phyloP scores from a whole-genome alignment of 2,113 vertebrate species.

The Cisticola juncidis region DNA sequence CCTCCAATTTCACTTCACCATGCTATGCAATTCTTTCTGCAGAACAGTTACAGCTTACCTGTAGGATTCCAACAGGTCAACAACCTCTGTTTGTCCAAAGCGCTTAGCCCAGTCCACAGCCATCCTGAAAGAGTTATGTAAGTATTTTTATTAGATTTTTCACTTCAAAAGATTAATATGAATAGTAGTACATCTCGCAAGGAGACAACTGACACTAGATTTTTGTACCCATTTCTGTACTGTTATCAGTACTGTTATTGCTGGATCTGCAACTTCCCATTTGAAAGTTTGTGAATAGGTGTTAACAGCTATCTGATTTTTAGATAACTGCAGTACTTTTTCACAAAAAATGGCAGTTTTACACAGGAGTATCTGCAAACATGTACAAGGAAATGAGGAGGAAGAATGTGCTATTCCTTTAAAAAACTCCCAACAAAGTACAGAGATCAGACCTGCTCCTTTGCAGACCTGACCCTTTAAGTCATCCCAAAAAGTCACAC shows the following conservation, averaged over 20 bases:
- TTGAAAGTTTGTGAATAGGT: background rate
- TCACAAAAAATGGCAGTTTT: background rate
- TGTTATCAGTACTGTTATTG: background rate
- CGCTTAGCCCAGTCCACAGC: conserved; percentile 90
- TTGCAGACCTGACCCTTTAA: background rate
- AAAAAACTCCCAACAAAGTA: background rate
- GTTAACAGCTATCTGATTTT: background rate
- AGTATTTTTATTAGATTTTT: background rate
- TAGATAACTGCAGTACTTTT: background rate
- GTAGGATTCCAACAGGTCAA: conserved; percentile 88
- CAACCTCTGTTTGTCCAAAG: conserved; percentile 85
- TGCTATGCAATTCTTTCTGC: background rate
- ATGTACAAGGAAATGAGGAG: background rate
- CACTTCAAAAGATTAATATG: background rate
- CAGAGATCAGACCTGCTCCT: background rate
- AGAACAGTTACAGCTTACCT: conserved; percentile 73
- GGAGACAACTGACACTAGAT: accelerated
- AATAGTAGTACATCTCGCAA: background rate
- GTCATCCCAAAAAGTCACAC: background rate
- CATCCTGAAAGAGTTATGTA: conserved; percentile 79
- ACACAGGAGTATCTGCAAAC: background rate
- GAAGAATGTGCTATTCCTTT: background rate
- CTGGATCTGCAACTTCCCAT: background rate
- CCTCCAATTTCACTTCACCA: background rate
- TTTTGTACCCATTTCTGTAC: background rate